These are phyloP conservation scores for Tachina lurida DNA, from an alignment of 2,888 invertebrate genomes.

Conservation along the genomic window DNA sequence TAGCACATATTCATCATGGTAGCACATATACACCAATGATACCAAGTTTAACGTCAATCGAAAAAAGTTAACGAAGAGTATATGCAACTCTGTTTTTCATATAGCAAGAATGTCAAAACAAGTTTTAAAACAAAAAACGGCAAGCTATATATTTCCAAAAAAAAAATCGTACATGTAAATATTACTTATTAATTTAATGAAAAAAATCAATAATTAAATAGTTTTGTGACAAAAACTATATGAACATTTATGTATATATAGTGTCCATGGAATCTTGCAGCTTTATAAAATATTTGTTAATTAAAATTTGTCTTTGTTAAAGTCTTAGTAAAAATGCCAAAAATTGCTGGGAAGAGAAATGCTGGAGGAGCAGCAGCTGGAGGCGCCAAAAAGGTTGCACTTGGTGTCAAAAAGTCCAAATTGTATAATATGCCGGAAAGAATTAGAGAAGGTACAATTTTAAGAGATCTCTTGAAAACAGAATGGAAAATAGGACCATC, in stretches of 20 bases:
- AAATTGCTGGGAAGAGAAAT: conserved; percentile 74
- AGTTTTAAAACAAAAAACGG: conserved; percentile 63
- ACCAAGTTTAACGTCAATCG: conserved; percentile 1
- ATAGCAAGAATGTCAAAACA: conserved; percentile 60
- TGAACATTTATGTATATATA: too few relatives aligned
- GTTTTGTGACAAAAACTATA: too few relatives aligned
- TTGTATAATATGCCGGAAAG: conserved; percentile 81
- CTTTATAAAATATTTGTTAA: not conserved
- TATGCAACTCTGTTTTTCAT: conserved; percentile 25
- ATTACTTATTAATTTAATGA: not conserved
- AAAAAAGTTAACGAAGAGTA: conserved; percentile 56
- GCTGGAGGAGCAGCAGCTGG: conserved; percentile 57
- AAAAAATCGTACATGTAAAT: conserved; percentile 1
- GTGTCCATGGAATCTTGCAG: conserved; percentile 11
- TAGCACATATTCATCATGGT: too few relatives aligned
- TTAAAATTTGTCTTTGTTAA: not conserved
- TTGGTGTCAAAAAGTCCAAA: conserved; percentile 78
- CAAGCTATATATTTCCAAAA: conserved; percentile 29
- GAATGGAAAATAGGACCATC: conserved; percentile 94
- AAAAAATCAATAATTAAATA: too few relatives aligned
- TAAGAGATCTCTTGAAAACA: conserved; percentile 90
- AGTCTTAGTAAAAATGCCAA: conserved; percentile 74
- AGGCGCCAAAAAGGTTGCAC: conserved; percentile 73
- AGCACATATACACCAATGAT: conserved; percentile 3
- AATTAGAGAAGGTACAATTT: conserved; percentile 86